Conservation (phyloP, 2,888 invertebrate genomes). For the Epiperipatus broadwayi region DNA sequence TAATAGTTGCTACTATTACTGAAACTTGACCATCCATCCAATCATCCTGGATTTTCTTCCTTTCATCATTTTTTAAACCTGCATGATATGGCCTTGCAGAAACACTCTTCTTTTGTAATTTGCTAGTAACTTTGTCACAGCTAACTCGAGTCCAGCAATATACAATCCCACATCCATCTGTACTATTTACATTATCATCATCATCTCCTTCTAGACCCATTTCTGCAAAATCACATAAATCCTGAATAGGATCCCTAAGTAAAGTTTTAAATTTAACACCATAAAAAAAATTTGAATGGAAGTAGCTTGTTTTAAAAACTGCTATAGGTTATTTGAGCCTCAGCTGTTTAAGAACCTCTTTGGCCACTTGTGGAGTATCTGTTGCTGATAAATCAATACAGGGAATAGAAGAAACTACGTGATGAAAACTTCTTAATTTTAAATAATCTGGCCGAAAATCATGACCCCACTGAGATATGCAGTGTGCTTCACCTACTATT, state of each 20-base stretch:
- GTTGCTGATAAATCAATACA: slow-evolving; percentile 92
- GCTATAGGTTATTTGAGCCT: slow-evolving; percentile 44
- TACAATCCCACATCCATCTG: slow-evolving; percentile 72
- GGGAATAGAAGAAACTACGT: slow-evolving; percentile 44
- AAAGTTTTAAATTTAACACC: slow-evolving; percentile 67
- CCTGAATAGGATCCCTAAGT: slow-evolving; percentile 48
- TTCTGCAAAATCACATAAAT: slow-evolving; percentile 52
- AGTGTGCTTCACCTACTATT: slow-evolving; percentile 92
- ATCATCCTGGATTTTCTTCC: slow-evolving; percentile 59
- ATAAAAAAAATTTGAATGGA: slow-evolving; percentile 78
- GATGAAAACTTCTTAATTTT: slow-evolving; percentile 52
- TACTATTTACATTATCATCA: no score
- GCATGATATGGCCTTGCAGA: slow-evolving; percentile 70
- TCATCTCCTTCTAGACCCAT: no score
- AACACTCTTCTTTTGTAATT: slow-evolving; percentile 58
- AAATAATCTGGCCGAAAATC: slow-evolving; percentile 90
- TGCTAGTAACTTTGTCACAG: slow-evolving; percentile 60
- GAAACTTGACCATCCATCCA: slow-evolving; percentile 77
- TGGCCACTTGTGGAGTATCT: slow-evolving; percentile 55
- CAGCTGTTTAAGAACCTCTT: slow-evolving; percentile 58
- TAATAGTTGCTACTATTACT: slow-evolving; percentile 87
- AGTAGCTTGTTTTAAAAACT: slow-evolving; percentile 65
- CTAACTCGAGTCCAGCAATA: slow-evolving; percentile 85
- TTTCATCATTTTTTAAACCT: slow-evolving; percentile 50
- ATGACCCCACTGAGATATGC: slow-evolving; percentile 97